Conservation (phyloP, 2,113 vertebrate genomes). For the Aspidoscelis tigris region DNA sequence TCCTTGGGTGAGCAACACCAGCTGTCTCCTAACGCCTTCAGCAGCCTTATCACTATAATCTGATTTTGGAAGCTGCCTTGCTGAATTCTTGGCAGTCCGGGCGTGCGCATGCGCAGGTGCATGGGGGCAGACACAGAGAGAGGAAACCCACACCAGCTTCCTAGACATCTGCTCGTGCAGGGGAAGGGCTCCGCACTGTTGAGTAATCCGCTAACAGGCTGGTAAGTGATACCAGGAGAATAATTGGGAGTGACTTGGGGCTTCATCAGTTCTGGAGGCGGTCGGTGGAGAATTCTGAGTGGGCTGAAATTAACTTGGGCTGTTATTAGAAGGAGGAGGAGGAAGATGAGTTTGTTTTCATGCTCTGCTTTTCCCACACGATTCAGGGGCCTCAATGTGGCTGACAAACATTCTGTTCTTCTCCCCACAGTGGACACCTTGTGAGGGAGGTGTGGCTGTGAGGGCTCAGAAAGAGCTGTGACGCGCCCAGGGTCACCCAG, state of each 20-base stretch:
- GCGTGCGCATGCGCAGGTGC: neutral
- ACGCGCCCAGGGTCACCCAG: too few species aligned
- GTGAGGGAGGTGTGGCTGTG: too few species aligned
- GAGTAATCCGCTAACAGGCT: slow-evolving; percentile 61
- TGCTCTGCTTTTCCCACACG: too few species aligned
- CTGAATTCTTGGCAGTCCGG: slow-evolving; percentile 48
- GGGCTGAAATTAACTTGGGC: neutral
- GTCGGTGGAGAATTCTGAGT: neutral
- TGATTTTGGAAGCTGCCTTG: neutral
- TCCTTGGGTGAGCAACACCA: slow-evolving; percentile 31
- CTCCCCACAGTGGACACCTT: too few species aligned
- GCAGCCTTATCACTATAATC: slow-evolving; percentile 40
- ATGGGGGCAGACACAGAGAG: slow-evolving; percentile 4
- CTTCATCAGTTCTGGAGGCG: accelerated
- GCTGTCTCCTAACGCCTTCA: slow-evolving; percentile 24
- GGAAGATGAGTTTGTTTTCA: too few species aligned
- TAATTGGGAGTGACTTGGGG: slow-evolving; percentile 56
- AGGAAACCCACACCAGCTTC: slow-evolving; percentile 37
- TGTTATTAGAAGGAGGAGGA: too few species aligned
- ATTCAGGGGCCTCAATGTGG: too few species aligned
- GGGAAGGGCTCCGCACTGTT: slow-evolving; percentile 57
- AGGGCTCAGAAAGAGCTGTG: too few species aligned
- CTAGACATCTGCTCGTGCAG: slow-evolving; percentile 63
- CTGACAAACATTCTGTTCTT: too few species aligned
- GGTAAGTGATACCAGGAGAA: slow-evolving; percentile 52